These are phyloP conservation scores for Antedon bifida DNA, from an alignment of 35 echinoderm and acorn worm species.

Conservation along the genomic window DNA sequence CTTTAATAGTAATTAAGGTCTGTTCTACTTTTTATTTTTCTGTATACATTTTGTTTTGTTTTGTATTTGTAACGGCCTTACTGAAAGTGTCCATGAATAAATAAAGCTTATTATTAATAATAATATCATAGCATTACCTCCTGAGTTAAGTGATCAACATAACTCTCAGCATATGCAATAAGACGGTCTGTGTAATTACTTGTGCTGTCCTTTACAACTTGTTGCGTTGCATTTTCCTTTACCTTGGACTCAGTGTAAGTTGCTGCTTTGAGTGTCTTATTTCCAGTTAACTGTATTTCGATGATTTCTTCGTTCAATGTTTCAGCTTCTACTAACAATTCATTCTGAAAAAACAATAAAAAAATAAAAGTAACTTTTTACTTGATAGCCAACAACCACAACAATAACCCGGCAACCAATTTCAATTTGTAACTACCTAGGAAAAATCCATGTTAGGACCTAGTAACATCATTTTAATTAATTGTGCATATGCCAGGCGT, in stretches of 20 bases:
- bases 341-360: neutral
- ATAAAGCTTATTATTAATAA: no score
- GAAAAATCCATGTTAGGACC: no score
- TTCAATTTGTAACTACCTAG: no score
- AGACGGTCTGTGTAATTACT: conserved; percentile 13
- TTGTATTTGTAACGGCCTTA: no score
- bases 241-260: neutral
- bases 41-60: no score
- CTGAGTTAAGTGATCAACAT: neutral
- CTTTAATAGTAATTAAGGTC: no score
- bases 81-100: no score
- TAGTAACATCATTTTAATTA: no score
- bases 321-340: neutral
- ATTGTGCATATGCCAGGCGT: no score
- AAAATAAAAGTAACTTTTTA: neutral
- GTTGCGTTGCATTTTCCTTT: neutral
- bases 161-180: conserved; percentile 29
- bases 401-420: no score
- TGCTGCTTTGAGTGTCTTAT: neutral
- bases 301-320: neutral
- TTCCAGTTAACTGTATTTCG: neutral
- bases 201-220: conserved; percentile 4
- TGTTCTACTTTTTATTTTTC: no score
- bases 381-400: no score
- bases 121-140: conserved; percentile 5